Evolutionary conservation across 2,888 invertebrate species (phyloP).

Genomic region (Amiota minor): DNA sequence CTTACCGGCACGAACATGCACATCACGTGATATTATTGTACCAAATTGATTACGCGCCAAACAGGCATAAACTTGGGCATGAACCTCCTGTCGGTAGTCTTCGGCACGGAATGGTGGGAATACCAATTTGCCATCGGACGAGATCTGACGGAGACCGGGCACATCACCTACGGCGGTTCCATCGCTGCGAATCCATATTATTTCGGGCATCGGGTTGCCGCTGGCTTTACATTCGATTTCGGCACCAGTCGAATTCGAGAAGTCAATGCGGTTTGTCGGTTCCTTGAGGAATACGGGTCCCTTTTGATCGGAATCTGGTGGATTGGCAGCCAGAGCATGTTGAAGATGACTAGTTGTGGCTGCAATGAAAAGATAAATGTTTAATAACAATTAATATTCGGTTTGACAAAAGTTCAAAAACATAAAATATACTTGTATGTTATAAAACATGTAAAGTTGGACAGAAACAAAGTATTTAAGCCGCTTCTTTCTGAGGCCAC

Average conservation of each 20-base stretch:
- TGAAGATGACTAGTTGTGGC: slow-evolving; percentile 40
- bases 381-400: slow-evolving; percentile 21
- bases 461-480: slow-evolving; percentile 9
- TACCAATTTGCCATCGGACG: slow-evolving; percentile 93
- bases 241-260: slow-evolving; percentile 94
- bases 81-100: slow-evolving; percentile 94
- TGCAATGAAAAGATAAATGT: slow-evolving; percentile 35
- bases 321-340: slow-evolving; percentile 64
- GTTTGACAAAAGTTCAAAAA: not conserved
- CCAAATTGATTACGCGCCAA: slow-evolving; percentile 92
- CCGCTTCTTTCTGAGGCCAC: slow-evolving; percentile 13
- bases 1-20: slow-evolving; percentile 95
- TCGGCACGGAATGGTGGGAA: slow-evolving; percentile 96
- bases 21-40: slow-evolving; percentile 91
- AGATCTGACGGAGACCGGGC: slow-evolving; percentile 87
- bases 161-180: slow-evolving; percentile 93
- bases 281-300: slow-evolving; percentile 95
- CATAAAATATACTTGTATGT: not conserved
- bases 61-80: slow-evolving; percentile 95
- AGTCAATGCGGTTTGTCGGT: slow-evolving; percentile 92
- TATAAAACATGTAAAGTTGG: too few relatives aligned
- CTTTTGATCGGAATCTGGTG: slow-evolving; percentile 82
- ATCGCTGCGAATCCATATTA: slow-evolving; percentile 94
- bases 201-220: slow-evolving; percentile 91
- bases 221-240: slow-evolving; percentile 93